Evolutionary conservation across 2,888 invertebrate genomes (phyloP), one percentile per base, ranked within the genome.

Genomic region (Trimorus sp.): DNA sequence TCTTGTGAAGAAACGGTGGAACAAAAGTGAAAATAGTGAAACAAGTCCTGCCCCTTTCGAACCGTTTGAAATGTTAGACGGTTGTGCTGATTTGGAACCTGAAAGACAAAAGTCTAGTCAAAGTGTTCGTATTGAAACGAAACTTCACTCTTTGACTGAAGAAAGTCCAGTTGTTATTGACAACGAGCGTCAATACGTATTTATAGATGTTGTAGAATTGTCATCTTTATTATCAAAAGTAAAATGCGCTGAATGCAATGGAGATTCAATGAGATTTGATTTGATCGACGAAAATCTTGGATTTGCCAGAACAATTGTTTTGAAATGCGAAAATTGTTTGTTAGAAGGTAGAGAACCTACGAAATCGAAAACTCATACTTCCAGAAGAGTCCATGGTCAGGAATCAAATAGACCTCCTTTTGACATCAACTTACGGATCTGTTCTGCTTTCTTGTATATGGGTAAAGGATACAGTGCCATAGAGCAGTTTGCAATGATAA

Each of bases 381-480:
- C 40, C 4, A 59, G 14, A 15, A 40, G 26, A 62, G 12, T 26
- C n/a, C 9, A 3, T 1, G 3, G 7, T 48, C 12, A 45, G 12
- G 11, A 16, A 11, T 26, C 26, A 7, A 62, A 4, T 15, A 65
- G 65, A 14, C 38, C 38, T 37, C 38, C 53, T 6, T 65, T 51
- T 38, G 65, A 65, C 38, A n/a, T 65, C 11, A 65, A 65, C 51
- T 11, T 51, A 14, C 53, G 65, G 7, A 8, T 66, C 16, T 12
- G 12, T 42, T 36, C 53, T 11, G 65, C 65, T 8, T 66, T 53
- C 53, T 12, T 66, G 53, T 53, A 53, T 12, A 66, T 66, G n/a
- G 65, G 65, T 11, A 51, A 66, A 66, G 65, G 65, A 42, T 66
- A 66, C 54, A 54, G 40, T 40, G 40, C 38, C 15, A 66, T 66